Evolutionary conservation across 1,140 invertebrate species (phyloP).

Genomic region (Tetragnatha versicolor): DNA sequence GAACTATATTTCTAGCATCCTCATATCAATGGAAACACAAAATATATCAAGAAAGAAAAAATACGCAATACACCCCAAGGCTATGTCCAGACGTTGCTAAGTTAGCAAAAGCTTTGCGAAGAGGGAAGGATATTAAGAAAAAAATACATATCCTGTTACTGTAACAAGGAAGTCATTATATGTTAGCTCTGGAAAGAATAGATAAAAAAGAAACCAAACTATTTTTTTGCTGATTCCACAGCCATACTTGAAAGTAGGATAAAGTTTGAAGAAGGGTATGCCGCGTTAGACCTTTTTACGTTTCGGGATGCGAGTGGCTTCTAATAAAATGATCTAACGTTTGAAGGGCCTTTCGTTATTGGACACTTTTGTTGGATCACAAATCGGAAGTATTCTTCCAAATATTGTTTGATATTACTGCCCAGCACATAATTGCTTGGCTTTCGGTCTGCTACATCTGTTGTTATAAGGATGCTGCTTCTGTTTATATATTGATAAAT

Average conservation of each 20-base stretch:
- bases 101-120: not conserved
- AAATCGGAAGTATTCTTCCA: no score
- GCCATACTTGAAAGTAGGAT: constrained; percentile 15
- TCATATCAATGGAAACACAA: constrained; percentile 9
- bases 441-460: no score
- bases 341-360: no score
- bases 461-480: no score
- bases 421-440: no score
- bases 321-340: no score
- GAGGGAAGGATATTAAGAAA: not conserved
- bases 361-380: no score
- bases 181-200: not conserved
- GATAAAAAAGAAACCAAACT: not conserved
- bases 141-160: constrained; percentile 38
- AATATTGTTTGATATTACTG: no score
- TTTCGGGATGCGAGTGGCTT: no score
- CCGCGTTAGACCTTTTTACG: no score
- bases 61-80: not conserved
- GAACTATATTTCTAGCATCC: not conserved
- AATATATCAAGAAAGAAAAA: constrained; percentile 1
- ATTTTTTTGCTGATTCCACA: constrained; percentile 30
- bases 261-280: not conserved
- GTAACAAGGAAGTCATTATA: constrained; percentile 51
- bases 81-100: constrained; percentile 1
- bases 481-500: no score